phyloP scores from a whole-genome alignment of 2,113 vertebrate genomes.

The Xiphias gladius region DNA sequence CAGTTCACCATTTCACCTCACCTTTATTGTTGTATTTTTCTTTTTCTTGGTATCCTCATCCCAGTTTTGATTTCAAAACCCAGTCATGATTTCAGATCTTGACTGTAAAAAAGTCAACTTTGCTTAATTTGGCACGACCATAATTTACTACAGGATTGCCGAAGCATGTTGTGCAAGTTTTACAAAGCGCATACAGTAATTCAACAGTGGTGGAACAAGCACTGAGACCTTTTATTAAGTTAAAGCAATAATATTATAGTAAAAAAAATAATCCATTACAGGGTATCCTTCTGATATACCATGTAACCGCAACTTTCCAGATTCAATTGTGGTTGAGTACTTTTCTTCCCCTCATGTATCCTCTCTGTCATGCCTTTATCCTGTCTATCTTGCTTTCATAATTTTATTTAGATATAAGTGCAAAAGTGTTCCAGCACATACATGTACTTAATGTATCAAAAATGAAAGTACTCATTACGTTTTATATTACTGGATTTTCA shows the following conservation, averaged over 20 bases:
- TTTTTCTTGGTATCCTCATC: conserved; percentile 7
- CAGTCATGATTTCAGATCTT: too few species aligned
- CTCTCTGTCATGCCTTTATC: too few species aligned
- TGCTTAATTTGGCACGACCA: neutral
- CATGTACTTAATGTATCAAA: neutral
- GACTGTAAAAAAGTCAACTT: neutral
- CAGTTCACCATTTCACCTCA: neutral
- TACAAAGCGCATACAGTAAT: neutral
- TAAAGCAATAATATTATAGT: neutral
- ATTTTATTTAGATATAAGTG: neutral
- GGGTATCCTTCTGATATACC: neutral
- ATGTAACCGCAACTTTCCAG: neutral
- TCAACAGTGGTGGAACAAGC: neutral
- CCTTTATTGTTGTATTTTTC: neutral
- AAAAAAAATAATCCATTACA: neutral
- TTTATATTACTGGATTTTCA: neutral
- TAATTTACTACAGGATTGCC: neutral
- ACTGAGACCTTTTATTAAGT: neutral
- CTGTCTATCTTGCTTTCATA: neutral
- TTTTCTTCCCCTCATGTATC: neutral
- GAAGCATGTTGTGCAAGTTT: neutral
- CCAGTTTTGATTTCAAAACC: neutral
- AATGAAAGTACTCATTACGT: neutral
- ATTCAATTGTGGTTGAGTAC: neutral
- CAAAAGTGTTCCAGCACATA: neutral